These are phyloP conservation scores for Philypnodon macrostomus DNA, from an alignment of 2,797 vertebrate genomes.

Conservation along the genomic window DNA sequence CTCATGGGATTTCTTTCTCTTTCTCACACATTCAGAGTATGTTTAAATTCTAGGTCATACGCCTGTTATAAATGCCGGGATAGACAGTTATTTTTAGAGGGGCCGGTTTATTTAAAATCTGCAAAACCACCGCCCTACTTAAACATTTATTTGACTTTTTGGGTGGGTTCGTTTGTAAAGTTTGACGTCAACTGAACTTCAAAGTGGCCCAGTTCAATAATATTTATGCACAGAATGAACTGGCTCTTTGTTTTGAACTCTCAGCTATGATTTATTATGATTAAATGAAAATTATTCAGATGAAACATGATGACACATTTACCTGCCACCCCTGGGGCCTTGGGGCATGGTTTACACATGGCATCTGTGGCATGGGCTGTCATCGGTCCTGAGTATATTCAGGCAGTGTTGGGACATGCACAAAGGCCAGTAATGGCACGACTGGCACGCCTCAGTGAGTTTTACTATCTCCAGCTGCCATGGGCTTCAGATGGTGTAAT, in stretches of 20 bases:
- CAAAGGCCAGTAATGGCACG: conserved; percentile 51
- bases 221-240: background rate
- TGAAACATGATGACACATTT: conserved; percentile 18
- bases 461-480: conserved; percentile 61
- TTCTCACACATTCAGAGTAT: conserved; percentile 12
- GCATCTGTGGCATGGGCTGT: conserved; percentile 19
- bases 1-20: conserved; percentile 9
- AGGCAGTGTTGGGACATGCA: conserved; percentile 50
- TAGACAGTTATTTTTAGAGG: conserved; percentile 25
- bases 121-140: conserved; percentile 12
- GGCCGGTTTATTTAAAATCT: conserved; percentile 19
- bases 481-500: conserved; percentile 52
- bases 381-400: conserved; percentile 15
- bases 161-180: background rate
- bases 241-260: background rate
- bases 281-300: background rate
- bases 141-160: conserved; percentile 24
- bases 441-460: conserved; percentile 47
- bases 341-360: conserved; percentile 7
- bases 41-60: conserved; percentile 22
- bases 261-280: background rate
- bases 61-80: conserved; percentile 19
- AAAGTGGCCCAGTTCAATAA: conserved; percentile 1
- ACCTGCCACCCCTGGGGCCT: conserved; percentile 33
- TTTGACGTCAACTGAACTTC: background rate